These are phyloP conservation scores for Ammospiza maritima DNA, from an alignment of 2,797 vertebrate species.

Conservation along the genomic window DNA sequence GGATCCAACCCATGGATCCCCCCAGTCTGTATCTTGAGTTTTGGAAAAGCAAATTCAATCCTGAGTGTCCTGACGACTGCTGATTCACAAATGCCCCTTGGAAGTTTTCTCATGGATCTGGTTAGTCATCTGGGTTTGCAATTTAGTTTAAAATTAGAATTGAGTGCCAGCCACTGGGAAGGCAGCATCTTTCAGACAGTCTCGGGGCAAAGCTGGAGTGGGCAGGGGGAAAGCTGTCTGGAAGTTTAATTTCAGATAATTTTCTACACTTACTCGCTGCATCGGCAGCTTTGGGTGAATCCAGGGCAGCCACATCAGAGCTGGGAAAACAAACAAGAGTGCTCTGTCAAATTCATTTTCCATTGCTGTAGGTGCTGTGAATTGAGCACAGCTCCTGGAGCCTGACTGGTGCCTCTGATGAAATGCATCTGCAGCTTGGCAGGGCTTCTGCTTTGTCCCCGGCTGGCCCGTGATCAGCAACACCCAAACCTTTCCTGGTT, in stretches of 20 bases:
- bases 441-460: background rate
- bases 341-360: background rate
- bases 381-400: background rate
- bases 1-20: background rate
- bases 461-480: rapidly evolving
- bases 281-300: background rate
- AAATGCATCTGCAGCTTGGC: background rate
- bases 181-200: background rate
- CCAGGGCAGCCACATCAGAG: background rate
- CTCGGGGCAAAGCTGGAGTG: background rate
- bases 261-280: background rate
- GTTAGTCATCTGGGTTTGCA: background rate
- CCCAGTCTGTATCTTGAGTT: background rate
- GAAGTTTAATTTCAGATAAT: background rate
- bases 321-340: background rate
- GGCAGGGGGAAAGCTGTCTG: background rate
- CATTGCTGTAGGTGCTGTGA: background rate
- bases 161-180: background rate
- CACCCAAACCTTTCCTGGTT: background rate
- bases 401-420: background rate
- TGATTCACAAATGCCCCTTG: background rate
- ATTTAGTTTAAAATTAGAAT: conserved; percentile 1
- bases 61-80: background rate
- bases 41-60: background rate
- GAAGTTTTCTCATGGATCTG: background rate